Conservation (phyloP, 2,797 vertebrate genomes). For the Pteronotus mesoamericanus region DNA sequence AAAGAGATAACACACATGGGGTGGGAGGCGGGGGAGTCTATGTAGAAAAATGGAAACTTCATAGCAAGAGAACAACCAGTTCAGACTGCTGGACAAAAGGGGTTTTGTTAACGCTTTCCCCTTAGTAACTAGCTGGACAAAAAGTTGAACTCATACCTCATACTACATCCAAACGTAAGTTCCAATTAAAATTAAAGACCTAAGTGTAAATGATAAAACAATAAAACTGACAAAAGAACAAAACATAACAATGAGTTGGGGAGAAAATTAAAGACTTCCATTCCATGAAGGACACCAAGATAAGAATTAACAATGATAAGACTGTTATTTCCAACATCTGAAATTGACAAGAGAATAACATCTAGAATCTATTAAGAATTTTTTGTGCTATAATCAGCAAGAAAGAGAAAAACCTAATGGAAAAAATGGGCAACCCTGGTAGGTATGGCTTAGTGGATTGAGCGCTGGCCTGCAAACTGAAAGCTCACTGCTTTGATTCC, state of each 20-base stretch:
- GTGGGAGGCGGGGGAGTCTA: neutral
- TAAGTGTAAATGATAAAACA: neutral
- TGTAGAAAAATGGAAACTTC: neutral
- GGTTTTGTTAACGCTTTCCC: neutral
- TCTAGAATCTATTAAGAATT: neutral
- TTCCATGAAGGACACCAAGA: neutral
- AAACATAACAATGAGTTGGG: neutral
- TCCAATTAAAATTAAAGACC: neutral
- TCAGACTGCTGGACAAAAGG: neutral
- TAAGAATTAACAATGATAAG: neutral
- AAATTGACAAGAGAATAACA: neutral
- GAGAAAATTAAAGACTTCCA: neutral
- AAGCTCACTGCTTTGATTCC: neutral
- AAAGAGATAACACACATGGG: neutral
- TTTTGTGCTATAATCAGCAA: neutral
- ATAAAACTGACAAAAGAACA: neutral
- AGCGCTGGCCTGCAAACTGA: neutral
- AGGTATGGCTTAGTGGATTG: neutral
- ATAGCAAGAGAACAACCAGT: neutral
- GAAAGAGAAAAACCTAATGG: slow-evolving; percentile 1
- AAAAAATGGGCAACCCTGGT: neutral
- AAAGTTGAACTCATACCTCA: neutral
- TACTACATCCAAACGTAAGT: neutral
- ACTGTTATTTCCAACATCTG: neutral
- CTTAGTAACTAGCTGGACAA: neutral